These are phyloP conservation scores for Theonella swinhoei DNA, from an alignment of 37 sponge, comb jelly and placozoan species.

Conservation along the genomic window DNA sequence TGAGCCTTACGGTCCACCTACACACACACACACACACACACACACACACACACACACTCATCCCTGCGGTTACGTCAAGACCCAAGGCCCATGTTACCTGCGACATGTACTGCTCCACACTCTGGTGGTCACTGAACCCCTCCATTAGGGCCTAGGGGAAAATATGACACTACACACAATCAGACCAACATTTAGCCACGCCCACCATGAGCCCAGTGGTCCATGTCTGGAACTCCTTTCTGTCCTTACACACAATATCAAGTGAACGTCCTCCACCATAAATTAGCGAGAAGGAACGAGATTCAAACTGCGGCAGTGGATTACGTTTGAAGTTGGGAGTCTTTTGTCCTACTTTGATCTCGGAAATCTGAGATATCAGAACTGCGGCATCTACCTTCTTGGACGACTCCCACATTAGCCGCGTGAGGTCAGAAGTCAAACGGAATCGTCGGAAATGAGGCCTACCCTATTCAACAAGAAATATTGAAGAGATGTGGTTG, in stretches of 20 bases:
- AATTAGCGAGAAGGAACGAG: constrained; percentile 81
- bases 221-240: constrained; percentile 83
- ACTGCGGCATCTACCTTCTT: constrained; percentile 69
- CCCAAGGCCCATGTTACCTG: background rate
- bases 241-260: constrained; percentile 87
- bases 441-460: constrained; percentile 82
- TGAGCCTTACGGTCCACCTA: background rate
- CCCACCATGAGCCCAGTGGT: constrained; percentile 68
- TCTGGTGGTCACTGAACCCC: constrained; percentile 64
- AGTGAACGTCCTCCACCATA: constrained; percentile 73
- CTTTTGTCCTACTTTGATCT: constrained; percentile 74
- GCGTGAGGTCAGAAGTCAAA: constrained; percentile 73
- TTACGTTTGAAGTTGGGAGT: constrained; percentile 78
- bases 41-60: background rate
- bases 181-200: background rate
- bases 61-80: too few relatives aligned
- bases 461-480: constrained; percentile 62
- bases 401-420: constrained; percentile 82
- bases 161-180: background rate
- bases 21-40: background rate
- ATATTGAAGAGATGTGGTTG: too few relatives aligned
- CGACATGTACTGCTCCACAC: constrained; percentile 32
- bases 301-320: constrained; percentile 85
- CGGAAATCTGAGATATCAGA: constrained; percentile 81
- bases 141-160: constrained; percentile 62